These are phyloP conservation scores for Antheraea mylitta DNA, from an alignment of 1,140 invertebrate genomes.

Conservation along the genomic window DNA sequence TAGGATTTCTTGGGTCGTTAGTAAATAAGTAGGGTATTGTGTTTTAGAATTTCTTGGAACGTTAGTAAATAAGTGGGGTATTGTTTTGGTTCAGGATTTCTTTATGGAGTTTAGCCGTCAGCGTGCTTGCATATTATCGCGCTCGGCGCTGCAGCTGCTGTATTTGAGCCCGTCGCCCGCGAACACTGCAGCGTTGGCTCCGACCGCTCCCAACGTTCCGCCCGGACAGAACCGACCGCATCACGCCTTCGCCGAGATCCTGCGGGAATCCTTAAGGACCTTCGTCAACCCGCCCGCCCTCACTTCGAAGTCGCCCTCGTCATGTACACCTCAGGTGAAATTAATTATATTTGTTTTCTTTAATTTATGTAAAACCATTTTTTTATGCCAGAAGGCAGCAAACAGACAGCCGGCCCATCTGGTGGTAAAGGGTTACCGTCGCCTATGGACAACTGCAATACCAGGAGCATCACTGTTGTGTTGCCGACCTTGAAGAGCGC, in stretches of 20 bases:
- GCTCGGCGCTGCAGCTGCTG: slow-evolving; percentile 93
- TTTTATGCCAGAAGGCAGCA: too few relatives aligned
- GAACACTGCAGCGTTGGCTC: slow-evolving; percentile 48
- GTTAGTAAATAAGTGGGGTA: too few relatives aligned
- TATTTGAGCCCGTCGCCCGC: slow-evolving; percentile 81
- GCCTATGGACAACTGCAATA: too few relatives aligned
- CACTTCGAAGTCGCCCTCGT: slow-evolving; percentile 82
- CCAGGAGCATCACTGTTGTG: too few relatives aligned
- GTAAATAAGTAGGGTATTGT: too few relatives aligned
- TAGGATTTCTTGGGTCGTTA: too few relatives aligned
- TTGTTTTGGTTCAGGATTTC: slow-evolving; percentile 86
- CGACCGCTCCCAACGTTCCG: slow-evolving; percentile 26
- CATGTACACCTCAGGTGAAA: slow-evolving; percentile 81
- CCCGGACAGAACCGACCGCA: slow-evolving; percentile 33
- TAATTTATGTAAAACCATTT: too few relatives aligned
- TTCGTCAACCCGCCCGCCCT: slow-evolving; percentile 95
- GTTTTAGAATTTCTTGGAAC: too few relatives aligned
- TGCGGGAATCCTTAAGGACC: slow-evolving; percentile 90
- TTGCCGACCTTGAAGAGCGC: too few relatives aligned
- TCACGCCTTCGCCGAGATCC: slow-evolving; percentile 86
- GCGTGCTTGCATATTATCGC: slow-evolving; percentile 95
- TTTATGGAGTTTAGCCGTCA: slow-evolving; percentile 95
- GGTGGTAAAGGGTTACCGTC: too few relatives aligned
- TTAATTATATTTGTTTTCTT: too few relatives aligned
- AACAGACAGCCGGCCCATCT: too few relatives aligned